These are phyloP conservation scores for Athalia rosae DNA, from an alignment of 2,888 invertebrate genomes.

Conservation along the genomic window DNA sequence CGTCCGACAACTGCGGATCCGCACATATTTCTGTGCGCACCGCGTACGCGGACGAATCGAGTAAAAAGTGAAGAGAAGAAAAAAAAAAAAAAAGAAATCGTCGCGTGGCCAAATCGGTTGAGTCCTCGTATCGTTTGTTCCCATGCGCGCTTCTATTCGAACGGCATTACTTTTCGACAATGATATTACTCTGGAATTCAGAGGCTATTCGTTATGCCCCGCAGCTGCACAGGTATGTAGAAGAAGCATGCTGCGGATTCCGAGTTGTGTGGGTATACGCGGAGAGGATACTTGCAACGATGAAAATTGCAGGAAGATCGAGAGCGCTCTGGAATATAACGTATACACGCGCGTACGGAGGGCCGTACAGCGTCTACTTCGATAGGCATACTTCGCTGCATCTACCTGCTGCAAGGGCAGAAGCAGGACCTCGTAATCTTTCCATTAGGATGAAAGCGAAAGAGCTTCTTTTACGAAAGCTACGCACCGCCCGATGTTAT, in stretches of 20 bases:
- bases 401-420: neutral
- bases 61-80: no score
- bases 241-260: neutral
- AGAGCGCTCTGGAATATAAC: neutral
- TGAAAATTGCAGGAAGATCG: neutral
- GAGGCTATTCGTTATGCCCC: conserved; percentile 20
- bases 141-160: no score
- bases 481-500: conserved; percentile 20
- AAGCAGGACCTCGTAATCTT: conserved; percentile 35
- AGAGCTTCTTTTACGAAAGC: conserved; percentile 17
- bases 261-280: neutral
- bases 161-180: neutral
- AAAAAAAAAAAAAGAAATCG: no score
- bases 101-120: no score
- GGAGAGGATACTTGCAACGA: no score
- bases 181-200: conserved; percentile 27
- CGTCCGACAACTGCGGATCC: neutral
- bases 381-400: conserved; percentile 36
- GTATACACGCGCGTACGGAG: neutral
- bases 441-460: conserved; percentile 39
- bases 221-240: neutral
- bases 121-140: no score
- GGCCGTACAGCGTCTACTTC: conserved; percentile 33
- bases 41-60: no score
- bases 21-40: neutral